These are phyloP conservation scores for Ceyx erithaca DNA, from an alignment of 2,797 vertebrate genomes.

Conservation along the genomic window DNA sequence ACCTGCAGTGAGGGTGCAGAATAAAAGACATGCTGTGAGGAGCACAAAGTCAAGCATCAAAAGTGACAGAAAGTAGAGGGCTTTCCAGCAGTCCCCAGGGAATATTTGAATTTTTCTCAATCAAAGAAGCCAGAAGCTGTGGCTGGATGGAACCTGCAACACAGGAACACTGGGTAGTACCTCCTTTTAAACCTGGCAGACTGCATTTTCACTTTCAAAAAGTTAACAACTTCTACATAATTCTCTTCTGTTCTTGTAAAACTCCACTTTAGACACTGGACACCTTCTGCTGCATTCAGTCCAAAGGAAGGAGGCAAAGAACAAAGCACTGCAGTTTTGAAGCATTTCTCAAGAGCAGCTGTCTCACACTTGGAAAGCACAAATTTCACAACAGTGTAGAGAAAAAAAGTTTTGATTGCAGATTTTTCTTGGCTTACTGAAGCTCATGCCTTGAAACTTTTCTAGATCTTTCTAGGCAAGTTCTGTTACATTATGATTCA, in stretches of 20 bases:
- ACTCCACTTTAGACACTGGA: background rate
- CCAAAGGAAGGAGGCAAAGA: background rate
- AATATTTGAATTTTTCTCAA: background rate
- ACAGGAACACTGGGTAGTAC: background rate
- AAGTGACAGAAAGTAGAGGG: background rate
- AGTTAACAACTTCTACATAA: background rate
- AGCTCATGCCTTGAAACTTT: background rate
- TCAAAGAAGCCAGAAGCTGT: background rate
- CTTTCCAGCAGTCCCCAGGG: background rate
- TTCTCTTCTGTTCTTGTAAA: background rate
- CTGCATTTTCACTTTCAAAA: background rate
- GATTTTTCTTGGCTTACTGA: background rate
- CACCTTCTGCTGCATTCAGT: background rate
- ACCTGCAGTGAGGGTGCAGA: background rate
- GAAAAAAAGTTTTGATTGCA: background rate
- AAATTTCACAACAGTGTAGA: background rate
- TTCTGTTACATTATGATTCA: background rate
- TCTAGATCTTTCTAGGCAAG: background rate
- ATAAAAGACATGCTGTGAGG: background rate
- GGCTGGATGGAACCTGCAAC: background rate
- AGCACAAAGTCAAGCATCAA: background rate
- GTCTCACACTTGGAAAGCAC: background rate
- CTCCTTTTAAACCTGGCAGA: background rate
- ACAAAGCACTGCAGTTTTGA: fast-evolving
- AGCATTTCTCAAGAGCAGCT: background rate